Percentiles rank a stretch among this genome's conserved stretches.
Conservation (phyloP, 2,888 invertebrate genomes). For the Aproaerema taeniolella region DNA sequence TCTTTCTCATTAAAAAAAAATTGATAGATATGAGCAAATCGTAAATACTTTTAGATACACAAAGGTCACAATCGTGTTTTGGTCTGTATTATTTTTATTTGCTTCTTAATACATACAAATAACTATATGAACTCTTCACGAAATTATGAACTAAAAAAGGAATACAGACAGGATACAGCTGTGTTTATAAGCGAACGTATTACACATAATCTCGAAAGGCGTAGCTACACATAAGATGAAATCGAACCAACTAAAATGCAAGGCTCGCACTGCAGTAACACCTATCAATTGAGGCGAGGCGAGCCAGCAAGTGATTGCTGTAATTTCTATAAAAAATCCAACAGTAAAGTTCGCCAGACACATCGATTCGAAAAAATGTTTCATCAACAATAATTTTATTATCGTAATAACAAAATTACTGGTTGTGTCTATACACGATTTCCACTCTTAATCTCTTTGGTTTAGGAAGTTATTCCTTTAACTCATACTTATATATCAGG, state of each 20-base stretch:
- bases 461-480: conserved; percentile 55
- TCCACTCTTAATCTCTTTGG: conserved; percentile 51
- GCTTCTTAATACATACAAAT: too few relatives aligned
- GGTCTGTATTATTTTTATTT: too few relatives aligned
- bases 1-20: too few relatives aligned
- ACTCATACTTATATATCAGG: conserved; percentile 56
- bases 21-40: too few relatives aligned
- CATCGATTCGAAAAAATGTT: conserved; percentile 74
- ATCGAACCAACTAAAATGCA: conserved; percentile 38
- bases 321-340: conserved; percentile 72
- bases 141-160: too few relatives aligned
- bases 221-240: conserved; percentile 25
- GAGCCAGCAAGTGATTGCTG: conserved; percentile 63
- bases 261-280: conserved; percentile 38
- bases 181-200: too few relatives aligned
- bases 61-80: too few relatives aligned
- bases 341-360: conserved; percentile 74
- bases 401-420: conserved; percentile 77
- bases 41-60: too few relatives aligned
- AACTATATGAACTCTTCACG: too few relatives aligned
- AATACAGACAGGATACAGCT: too few relatives aligned
- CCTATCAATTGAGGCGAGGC: conserved; percentile 63
- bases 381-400: conserved; percentile 78
- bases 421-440: conserved; percentile 59
- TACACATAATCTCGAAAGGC: conserved; percentile 4